Conservation (phyloP, 2,113 vertebrate genomes). For the Hyaena hyaena region DNA sequence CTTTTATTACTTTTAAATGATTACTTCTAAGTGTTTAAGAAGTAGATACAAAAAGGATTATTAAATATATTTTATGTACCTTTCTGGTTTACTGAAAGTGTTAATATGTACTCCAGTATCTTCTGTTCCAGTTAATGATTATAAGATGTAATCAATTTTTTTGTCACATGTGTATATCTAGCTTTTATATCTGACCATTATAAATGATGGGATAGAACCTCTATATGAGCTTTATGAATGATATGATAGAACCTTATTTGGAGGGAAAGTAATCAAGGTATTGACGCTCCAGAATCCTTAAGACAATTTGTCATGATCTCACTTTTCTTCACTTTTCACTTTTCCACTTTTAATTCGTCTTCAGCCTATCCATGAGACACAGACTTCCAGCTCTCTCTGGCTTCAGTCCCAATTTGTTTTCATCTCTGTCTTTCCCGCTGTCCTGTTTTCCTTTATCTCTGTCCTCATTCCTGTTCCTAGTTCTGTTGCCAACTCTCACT, state of each 20-base stretch:
- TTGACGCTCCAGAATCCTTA: neutral
- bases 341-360: neutral
- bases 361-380: neutral
- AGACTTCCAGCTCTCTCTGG: neutral
- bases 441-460: neutral
- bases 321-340: neutral
- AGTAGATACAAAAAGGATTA: neutral
- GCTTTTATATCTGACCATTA: neutral
- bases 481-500: neutral
- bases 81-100: conserved; percentile 45
- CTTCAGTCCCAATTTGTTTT: neutral
- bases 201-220: neutral
- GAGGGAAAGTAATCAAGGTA: neutral
- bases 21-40: conserved; percentile 14
- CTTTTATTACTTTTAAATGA: conserved; percentile 28
- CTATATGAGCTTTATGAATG: neutral
- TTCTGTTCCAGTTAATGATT: conserved; percentile 31
- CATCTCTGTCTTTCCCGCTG: neutral
- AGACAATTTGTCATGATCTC: neutral
- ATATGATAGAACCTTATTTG: neutral
- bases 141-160: neutral
- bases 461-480: neutral
- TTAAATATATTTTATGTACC: neutral
- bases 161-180: neutral
- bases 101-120: neutral